Base-by-base conservation (phyloP, 2,888 invertebrate species). In the Siphonodentalium dalli region DNA sequence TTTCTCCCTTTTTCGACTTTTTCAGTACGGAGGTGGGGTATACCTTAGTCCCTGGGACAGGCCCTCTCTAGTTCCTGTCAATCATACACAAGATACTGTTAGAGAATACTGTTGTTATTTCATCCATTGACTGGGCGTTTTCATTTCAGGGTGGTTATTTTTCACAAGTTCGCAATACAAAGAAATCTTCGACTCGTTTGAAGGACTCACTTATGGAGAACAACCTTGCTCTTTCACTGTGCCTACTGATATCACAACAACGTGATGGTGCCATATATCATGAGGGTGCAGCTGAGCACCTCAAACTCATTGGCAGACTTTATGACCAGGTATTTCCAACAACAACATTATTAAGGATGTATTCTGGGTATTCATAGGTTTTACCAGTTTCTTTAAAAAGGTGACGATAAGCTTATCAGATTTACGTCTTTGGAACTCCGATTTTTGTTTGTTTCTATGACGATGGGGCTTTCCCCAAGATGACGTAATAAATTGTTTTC, bases 221-320 rank as follows among this genome's bases (percentile, higher is more conserved):
- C 72, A 92, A 97, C 83, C 85, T 99, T 55, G 95, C 96, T 18
- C 59, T 82, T 34, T 89, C 96, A 0, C 84, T 99, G 41, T 96
- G 96, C 78, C 87, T 99, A 59, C 82, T 98, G 55, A 93, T 98
- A 85, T 95, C 97, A 0, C 99, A 99, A 80, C 98, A 99, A 80
- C 89, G 97, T 60, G 92, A 95, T 79, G 93, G 93, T 73, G 94
- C 98, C 53, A 90, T 98, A 70, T 98, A 90, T 55, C 66, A 72
- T 18, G 77, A 80, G 49, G 74, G 72, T 24, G 65, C 68, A 50
- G 72, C 74, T 31, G 66, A 74, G 18, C 86, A 85, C 64, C 71
- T 86, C 34, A 87, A 87, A 84, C 87, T 98, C 34, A 92, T 96
- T 33, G 97, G 89, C 9, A 86, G 86, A 66, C 81, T 88, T 38